phyloP scores from a whole-genome alignment of 2,113 vertebrate genomes.

The Bubo blakistoni region DNA sequence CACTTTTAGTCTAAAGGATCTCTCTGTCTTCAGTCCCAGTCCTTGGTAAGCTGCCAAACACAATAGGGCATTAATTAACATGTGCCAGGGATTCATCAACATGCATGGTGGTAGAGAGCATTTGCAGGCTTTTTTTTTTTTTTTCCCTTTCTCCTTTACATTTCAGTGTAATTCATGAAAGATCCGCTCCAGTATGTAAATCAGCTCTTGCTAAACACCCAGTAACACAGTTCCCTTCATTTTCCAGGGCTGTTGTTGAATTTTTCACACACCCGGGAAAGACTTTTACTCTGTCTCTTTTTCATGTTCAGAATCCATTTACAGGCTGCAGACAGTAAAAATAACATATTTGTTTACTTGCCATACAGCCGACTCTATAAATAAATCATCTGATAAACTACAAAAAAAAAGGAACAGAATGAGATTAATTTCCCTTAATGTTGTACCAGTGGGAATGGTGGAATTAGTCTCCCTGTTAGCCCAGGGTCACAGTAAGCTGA shows the following conservation, averaged over 20 bases:
- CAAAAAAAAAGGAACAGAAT: constrained; percentile 13
- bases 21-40: constrained; percentile 57
- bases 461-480: constrained; percentile 45
- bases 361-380: constrained; percentile 39
- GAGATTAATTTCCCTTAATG: constrained; percentile 62
- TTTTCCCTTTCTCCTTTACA: background rate
- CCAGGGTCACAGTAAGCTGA: background rate
- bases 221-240: constrained; percentile 64
- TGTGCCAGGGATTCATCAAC: constrained; percentile 72
- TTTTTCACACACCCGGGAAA: constrained; percentile 56
- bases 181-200: constrained; percentile 71
- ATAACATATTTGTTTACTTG: constrained; percentile 66
- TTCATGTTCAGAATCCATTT: constrained; percentile 58
- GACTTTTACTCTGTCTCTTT: constrained; percentile 60
- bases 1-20: constrained; percentile 66
- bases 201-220: constrained; percentile 64
- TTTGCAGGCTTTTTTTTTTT: background rate
- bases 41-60: constrained; percentile 72
- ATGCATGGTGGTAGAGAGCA: constrained; percentile 39
- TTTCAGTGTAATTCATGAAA: constrained; percentile 67
- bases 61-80: constrained; percentile 77
- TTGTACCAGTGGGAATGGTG: background rate
- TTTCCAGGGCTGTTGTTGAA: constrained; percentile 61
- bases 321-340: constrained; percentile 27
- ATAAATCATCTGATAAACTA: constrained; percentile 70